These are phyloP conservation scores for Crotalus helleri DNA, from an alignment of 2,113 vertebrate genomes.

Conservation along the genomic window DNA sequence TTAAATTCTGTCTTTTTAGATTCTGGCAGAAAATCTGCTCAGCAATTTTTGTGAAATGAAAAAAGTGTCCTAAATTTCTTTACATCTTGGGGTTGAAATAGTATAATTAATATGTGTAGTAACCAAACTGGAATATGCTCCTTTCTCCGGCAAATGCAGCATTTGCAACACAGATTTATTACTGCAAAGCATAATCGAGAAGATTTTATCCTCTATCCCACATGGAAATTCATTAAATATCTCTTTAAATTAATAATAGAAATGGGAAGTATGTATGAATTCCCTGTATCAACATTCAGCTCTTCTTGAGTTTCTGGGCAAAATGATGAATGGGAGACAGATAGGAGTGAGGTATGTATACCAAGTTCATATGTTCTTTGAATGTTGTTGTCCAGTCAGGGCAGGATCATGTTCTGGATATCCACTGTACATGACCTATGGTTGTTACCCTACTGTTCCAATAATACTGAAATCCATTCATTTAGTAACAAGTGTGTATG, in stretches of 20 bases:
- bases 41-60: conserved; percentile 47
- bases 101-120: conserved; percentile 66
- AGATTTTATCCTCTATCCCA: neutral
- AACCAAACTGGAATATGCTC: conserved; percentile 40
- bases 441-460: conserved; percentile 6
- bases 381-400: neutral
- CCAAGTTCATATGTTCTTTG: neutral
- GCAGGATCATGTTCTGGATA: conserved; percentile 17
- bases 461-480: conserved; percentile 53
- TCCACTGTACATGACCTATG: conserved; percentile 52
- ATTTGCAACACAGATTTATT: neutral
- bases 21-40: conserved; percentile 37
- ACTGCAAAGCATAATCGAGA: neutral
- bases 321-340: neutral
- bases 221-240: neutral
- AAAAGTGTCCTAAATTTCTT: conserved; percentile 54
- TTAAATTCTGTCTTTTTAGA: conserved; percentile 48
- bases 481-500: conserved; percentile 59
- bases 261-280: neutral
- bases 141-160: neutral
- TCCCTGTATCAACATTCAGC: neutral
- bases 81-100: conserved; percentile 63
- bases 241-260: neutral
- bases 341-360: neutral
- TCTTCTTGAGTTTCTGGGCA: neutral